phyloP scores from a whole-genome alignment of 2,113 vertebrate species.

The Acrocephalus arundinaceus region DNA sequence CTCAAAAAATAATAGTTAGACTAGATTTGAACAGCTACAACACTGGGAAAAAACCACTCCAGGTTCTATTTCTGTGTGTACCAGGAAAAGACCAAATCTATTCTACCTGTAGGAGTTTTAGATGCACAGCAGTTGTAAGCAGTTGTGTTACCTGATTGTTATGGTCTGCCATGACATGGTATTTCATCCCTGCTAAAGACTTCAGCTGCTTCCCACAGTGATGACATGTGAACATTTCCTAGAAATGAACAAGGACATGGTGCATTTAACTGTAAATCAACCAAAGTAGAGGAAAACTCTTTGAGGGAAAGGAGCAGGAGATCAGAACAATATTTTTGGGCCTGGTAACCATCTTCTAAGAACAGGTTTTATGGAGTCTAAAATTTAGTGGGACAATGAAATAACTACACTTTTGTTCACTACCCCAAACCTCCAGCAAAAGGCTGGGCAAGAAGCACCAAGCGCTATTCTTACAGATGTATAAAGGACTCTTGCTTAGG shows the following conservation, averaged over 20 bases:
- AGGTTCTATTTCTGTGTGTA: background rate
- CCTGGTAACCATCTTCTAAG: background rate
- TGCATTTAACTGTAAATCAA: background rate
- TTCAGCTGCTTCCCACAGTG: constrained; percentile 94
- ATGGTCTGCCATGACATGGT: constrained; percentile 96
- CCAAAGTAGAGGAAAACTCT: background rate
- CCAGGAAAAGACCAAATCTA: background rate
- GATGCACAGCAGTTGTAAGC: background rate
- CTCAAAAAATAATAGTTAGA: background rate
- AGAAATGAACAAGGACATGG: background rate
- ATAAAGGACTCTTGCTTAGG: background rate
- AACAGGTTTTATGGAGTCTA: background rate
- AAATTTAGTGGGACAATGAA: background rate
- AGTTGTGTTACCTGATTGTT: constrained; percentile 83
- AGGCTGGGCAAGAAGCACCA: background rate
- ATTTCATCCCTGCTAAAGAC: constrained; percentile 94
- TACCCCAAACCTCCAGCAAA: background rate
- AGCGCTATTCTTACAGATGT: background rate
- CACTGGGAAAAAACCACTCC: background rate
- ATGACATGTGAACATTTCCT: constrained; percentile 89
- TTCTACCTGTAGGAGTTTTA: background rate
- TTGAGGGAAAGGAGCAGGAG: background rate
- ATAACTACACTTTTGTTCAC: background rate
- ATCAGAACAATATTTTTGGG: background rate
- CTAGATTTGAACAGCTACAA: background rate